Evolutionary conservation across 30 jellyfish, hydroid and myxozoan genomes (phyloP).

Genomic region (Cassiopea xamachana): DNA sequence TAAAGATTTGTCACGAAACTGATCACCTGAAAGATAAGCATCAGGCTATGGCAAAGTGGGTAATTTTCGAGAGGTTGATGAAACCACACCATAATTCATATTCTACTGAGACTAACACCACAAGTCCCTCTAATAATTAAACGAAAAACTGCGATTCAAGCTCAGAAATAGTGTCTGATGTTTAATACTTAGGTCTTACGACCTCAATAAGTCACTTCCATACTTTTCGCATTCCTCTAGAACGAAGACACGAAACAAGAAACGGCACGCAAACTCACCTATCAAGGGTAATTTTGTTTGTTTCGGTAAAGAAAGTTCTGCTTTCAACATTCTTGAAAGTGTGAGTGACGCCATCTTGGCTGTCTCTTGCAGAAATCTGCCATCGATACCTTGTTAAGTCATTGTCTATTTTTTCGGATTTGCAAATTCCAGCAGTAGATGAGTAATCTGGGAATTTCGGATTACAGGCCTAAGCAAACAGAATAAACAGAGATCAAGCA

Average conservation of each 20-base stretch:
- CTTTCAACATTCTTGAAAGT: conserved; percentile 75
- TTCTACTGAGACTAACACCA: too few species aligned
- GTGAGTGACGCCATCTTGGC: conserved; percentile 80
- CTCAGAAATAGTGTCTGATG: too few species aligned
- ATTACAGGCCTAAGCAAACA: conserved; percentile 81
- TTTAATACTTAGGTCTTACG: too few species aligned
- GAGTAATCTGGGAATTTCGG: conserved; percentile 85
- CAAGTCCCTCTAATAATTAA: too few species aligned
- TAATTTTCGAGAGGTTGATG: too few species aligned
- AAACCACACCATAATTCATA: too few species aligned
- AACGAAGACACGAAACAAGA: not conserved
- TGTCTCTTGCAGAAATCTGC: conserved; percentile 86
- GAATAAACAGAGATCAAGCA: not conserved
- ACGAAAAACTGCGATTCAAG: too few species aligned
- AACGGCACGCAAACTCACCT: conserved; percentile 50
- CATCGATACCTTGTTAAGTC: conserved; percentile 85
- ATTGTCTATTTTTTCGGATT: conserved; percentile 80
- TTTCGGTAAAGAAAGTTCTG: conserved; percentile 70
- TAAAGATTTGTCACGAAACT: too few species aligned
- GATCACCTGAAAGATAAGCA: too few species aligned
- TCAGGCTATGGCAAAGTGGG: too few species aligned
- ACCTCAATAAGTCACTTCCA: too few species aligned
- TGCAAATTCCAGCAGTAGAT: conserved; percentile 86
- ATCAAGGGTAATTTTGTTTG: conserved; percentile 88
- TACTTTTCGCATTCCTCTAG: not conserved